Base-by-base conservation (phyloP, 1,140 invertebrate genomes). In the Helicoverpa armigera region DNA sequence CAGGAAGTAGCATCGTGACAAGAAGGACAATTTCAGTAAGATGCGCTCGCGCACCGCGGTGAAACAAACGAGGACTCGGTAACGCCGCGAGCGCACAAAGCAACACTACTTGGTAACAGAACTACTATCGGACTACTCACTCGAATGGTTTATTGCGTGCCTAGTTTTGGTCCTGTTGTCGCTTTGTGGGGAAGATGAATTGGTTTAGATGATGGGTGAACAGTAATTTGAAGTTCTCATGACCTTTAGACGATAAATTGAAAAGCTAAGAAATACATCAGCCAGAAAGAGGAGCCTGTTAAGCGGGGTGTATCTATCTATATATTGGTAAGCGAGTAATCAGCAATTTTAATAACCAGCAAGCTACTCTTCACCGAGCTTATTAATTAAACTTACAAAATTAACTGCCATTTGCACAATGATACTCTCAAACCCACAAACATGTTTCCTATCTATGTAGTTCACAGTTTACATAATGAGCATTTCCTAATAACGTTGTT, bases 1-100 rank as follows among this genome's bases (percentile, higher is more conserved):
- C 58, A 73, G 60, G 69, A 73, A 82, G 60, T 73, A 43, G 11
- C 12, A 53, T 54, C 63, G 75, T 78, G 67, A 78, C 75, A 73
- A 61, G 11, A 35, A 16, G 65, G 75, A 79, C 58, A 74, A 72
- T 82, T 82, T 76, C 23, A 53, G 7, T 56, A 73, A 74, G 51
- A 73, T 18, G 48, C 48, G 50, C 48, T 61, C 61, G 23, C 53
- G 58, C 70, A 61, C 80, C 73, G 13, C 61, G 51, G 51, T 63
- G 69, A 54, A 72, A 72, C 69, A 72, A 72, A 72, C 69, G 69
- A 72, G 69, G 50, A 12, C 50, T 72, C 4, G 50, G 50, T 54
- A 72, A 50, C 69, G 69, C 69, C 69, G 69, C 69, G 14, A 72
- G 69, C 69, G 69, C 69, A 72, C 69, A 72, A 72, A 54, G 13